These are phyloP conservation scores for Lophura nycthemera DNA, from an alignment of 2,113 vertebrate genomes.

Conservation along the genomic window DNA sequence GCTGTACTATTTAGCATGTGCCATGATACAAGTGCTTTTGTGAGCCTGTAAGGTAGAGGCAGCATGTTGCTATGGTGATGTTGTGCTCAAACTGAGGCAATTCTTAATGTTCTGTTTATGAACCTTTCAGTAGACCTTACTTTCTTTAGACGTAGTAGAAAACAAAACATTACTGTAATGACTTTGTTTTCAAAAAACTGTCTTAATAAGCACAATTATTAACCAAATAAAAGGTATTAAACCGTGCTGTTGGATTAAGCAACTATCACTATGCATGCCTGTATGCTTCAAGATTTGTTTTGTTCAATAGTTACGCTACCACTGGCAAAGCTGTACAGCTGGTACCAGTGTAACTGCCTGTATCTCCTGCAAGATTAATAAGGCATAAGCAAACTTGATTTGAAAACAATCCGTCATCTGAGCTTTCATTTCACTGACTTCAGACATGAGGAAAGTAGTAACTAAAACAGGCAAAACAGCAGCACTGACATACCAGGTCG, in stretches of 20 bases:
- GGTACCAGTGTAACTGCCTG: neutral
- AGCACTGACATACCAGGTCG: neutral
- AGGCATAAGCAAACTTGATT: neutral
- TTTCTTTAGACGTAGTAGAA: neutral
- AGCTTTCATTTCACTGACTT: neutral
- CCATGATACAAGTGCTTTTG: neutral
- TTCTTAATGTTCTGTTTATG: neutral
- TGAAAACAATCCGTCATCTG: neutral
- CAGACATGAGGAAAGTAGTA: fast-evolving
- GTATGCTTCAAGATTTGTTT: neutral
- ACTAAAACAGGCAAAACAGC: neutral
- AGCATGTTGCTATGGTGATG: conserved; percentile 11
- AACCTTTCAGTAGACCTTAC: conserved; percentile 1
- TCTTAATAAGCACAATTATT: neutral
- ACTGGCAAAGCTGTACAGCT: neutral
- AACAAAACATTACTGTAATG: neutral
- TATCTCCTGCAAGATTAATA: neutral
- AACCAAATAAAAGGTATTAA: neutral
- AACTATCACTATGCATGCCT: neutral
- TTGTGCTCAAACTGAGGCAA: neutral
- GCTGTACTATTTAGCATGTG: conserved; percentile 6
- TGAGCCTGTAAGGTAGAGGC: neutral
- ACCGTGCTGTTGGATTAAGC: neutral
- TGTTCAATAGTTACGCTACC: neutral
- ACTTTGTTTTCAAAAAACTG: neutral